These are phyloP conservation scores for Pavo muticus DNA, from an alignment of 2,113 vertebrate genomes.

Conservation along the genomic window DNA sequence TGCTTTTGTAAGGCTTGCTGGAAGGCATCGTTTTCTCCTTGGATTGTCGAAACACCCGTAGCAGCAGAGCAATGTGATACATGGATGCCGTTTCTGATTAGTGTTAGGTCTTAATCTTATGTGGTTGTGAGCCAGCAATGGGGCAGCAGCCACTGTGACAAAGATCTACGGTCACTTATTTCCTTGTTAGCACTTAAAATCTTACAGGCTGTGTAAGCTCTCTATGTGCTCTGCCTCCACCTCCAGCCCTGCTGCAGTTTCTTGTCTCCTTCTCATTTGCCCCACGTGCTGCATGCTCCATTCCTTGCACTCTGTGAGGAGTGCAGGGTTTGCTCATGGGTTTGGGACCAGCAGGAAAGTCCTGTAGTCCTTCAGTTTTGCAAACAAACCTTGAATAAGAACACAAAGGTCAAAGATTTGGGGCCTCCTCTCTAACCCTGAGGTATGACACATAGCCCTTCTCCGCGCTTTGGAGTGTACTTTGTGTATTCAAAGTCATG, in stretches of 20 bases:
- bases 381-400: not conserved
- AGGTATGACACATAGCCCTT: not conserved
- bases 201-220: slow-evolving; percentile 14
- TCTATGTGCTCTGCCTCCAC: slow-evolving; percentile 20
- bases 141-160: slow-evolving; percentile 9
- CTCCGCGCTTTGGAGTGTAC: not conserved
- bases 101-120: not conserved
- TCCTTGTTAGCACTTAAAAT: slow-evolving; percentile 41
- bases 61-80: slow-evolving; percentile 39
- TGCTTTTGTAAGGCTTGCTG: slow-evolving; percentile 47
- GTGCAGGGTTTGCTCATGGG: not conserved
- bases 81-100: not conserved
- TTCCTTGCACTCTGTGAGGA: not conserved
- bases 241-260: not conserved
- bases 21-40: slow-evolving; percentile 48
- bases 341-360: not conserved
- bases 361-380: not conserved
- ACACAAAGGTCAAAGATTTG: not conserved
- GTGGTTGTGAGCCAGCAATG: slow-evolving; percentile 28
- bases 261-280: not conserved
- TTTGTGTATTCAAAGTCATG: not conserved
- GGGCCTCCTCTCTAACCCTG: not conserved
- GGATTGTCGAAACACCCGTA: slow-evolving; percentile 41
- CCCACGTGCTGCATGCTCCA: not conserved
- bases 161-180: slow-evolving; percentile 27